Percentiles rank a stretch among this genome's conserved stretches.
Evolutionary conservation across 2,797 vertebrate genomes (phyloP).

Genomic region (Diplodus sargus): DNA sequence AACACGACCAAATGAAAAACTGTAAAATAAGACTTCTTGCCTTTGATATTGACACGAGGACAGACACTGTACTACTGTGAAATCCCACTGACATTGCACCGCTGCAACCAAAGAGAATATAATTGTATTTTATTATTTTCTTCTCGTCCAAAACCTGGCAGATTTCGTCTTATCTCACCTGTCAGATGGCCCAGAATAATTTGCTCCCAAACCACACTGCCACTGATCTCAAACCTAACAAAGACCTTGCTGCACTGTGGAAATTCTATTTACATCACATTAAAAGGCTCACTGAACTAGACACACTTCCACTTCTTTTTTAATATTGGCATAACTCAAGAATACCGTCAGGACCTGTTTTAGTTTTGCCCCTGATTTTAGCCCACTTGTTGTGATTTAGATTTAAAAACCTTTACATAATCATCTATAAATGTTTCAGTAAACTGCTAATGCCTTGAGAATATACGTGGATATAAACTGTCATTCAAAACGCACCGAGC

Average conservation of each 20-base stretch:
- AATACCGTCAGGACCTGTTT: not conserved
- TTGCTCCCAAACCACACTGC: not conserved
- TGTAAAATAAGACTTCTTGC: not conserved
- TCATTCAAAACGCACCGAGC: slow-evolving; percentile 8
- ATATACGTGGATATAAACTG: not conserved
- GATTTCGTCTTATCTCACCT: not conserved
- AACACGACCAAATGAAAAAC: not conserved
- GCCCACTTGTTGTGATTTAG: not conserved
- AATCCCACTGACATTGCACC: not conserved
- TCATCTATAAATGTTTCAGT: not conserved
- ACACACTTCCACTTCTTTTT: not conserved
- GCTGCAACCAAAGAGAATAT: not conserved
- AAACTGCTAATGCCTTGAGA: not conserved
- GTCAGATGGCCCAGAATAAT: slow-evolving; percentile 15
- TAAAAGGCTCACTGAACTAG: not conserved
- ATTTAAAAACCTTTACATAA: not conserved
- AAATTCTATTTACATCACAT: not conserved
- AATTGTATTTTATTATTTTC: not conserved
- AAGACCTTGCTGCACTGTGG: not conserved
- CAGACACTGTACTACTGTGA: not conserved
- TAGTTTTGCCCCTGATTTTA: not conserved
- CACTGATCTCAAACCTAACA: slow-evolving; percentile 17
- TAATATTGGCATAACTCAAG: not conserved
- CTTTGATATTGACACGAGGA: not conserved
- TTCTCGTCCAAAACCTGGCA: not conserved